These are phyloP conservation scores for Leptopilina myrica DNA, from an alignment of 2,888 invertebrate species.

Conservation along the genomic window DNA sequence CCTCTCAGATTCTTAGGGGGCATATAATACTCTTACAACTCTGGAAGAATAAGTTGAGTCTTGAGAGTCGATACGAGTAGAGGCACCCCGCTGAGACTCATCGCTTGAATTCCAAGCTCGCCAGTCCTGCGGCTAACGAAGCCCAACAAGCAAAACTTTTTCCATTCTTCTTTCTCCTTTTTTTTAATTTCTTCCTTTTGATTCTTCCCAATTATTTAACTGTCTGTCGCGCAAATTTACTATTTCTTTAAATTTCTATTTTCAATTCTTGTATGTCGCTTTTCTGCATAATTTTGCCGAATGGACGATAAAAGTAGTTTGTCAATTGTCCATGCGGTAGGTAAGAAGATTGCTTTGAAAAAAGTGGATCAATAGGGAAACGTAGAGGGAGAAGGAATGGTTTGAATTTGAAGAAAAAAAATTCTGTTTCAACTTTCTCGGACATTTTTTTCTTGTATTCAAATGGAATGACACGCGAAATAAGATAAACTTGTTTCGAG, in stretches of 20 bases:
- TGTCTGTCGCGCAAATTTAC: constrained; percentile 4
- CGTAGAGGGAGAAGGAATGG: no score
- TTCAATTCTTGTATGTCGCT: no score
- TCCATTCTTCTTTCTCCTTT: constrained; percentile 19
- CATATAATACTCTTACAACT: constrained; percentile 8
- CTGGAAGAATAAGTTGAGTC: constrained; percentile 47
- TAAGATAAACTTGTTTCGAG: constrained; percentile 62
- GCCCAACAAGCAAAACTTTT: constrained; percentile 58
- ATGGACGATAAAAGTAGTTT: no score
- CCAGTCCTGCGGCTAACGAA: constrained; percentile 71
- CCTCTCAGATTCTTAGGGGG: constrained; percentile 15
- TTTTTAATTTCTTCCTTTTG: constrained; percentile 37
- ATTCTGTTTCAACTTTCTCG: background rate
- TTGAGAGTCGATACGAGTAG: constrained; percentile 54
- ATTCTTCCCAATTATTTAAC: constrained; percentile 14
- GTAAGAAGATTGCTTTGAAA: no score
- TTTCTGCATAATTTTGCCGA: no score
- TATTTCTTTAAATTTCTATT: no score
- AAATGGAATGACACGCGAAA: constrained; percentile 61
- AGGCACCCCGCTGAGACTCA: constrained; percentile 71
- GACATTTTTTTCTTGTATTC: background rate
- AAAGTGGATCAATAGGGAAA: no score
- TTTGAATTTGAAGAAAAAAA: no score
- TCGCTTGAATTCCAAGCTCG: constrained; percentile 72
- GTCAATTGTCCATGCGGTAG: no score